phyloP scores from a whole-genome alignment of 2,888 invertebrate genomes.

The Pegoplata infirma region DNA sequence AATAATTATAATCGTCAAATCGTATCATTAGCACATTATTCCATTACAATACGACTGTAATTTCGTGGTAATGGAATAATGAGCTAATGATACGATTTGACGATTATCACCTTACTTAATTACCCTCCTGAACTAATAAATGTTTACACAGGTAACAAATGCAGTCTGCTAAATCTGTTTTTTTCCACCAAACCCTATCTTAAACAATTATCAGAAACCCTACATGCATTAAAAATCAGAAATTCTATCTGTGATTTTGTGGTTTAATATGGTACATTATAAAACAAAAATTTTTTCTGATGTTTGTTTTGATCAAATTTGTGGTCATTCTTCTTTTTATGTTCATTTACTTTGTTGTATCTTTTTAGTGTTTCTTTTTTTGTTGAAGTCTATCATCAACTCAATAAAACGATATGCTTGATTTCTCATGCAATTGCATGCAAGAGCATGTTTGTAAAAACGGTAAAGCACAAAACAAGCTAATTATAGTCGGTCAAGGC shows the following conservation, averaged over 20 bases:
- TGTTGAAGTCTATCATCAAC: conserved; percentile 28
- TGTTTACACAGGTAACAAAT: too few relatives aligned
- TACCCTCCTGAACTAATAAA: too few relatives aligned
- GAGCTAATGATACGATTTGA: too few relatives aligned
- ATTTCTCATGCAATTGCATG: conserved; percentile 38
- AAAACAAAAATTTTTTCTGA: conserved; percentile 9
- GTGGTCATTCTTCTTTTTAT: conserved; percentile 27
- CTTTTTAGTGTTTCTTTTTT: not conserved
- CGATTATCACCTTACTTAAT: too few relatives aligned
- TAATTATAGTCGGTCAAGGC: not conserved
- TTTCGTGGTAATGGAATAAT: too few relatives aligned
- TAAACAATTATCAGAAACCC: conserved; percentile 40
- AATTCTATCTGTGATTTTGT: conserved; percentile 52
- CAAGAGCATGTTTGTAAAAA: conserved; percentile 1
- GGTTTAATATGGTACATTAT: conserved; percentile 38
- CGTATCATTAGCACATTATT: too few relatives aligned
- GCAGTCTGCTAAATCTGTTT: too few relatives aligned
- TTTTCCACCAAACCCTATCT: too few relatives aligned
- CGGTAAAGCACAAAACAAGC: not conserved
- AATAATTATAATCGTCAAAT: too few relatives aligned
- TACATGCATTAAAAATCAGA: conserved; percentile 19
- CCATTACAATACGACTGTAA: too few relatives aligned
- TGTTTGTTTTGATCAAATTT: conserved; percentile 36
- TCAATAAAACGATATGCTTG: not conserved
- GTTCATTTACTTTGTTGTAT: conserved; percentile 15